These are phyloP conservation scores for Pardalotus punctatus DNA, from an alignment of 2,113 vertebrate genomes.

Conservation along the genomic window DNA sequence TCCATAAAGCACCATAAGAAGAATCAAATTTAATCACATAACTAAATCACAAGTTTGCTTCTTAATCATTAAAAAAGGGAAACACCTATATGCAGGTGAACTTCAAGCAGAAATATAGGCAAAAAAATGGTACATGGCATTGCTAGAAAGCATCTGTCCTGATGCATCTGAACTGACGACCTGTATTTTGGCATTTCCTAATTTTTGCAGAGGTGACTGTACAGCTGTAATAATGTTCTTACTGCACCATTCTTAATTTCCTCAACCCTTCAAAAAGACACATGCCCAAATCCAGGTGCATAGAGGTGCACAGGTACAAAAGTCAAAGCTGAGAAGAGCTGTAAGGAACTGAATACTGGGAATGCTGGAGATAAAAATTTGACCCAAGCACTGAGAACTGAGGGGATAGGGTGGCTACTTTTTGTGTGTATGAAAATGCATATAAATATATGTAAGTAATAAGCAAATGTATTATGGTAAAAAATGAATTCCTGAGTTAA, in stretches of 20 bases:
- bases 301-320: background rate
- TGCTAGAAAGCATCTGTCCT: background rate
- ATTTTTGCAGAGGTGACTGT: background rate
- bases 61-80: background rate
- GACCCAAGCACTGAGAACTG: background rate
- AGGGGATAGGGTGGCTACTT: accelerated
- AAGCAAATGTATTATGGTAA: accelerated
- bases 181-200: background rate
- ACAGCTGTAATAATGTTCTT: background rate
- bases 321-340: background rate
- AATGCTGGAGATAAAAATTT: background rate
- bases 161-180: background rate
- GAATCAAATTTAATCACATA: background rate
- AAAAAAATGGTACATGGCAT: background rate
- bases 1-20: background rate
- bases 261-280: background rate
- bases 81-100: background rate
- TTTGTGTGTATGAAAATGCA: background rate
- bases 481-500: background rate
- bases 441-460: background rate
- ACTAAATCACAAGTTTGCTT: background rate
- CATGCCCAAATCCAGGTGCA: background rate
- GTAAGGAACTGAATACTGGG: background rate
- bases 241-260: background rate
- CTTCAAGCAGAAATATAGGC: background rate